Conservation (phyloP, 2,797 vertebrate species). For the Cheirogaleus major region DNA sequence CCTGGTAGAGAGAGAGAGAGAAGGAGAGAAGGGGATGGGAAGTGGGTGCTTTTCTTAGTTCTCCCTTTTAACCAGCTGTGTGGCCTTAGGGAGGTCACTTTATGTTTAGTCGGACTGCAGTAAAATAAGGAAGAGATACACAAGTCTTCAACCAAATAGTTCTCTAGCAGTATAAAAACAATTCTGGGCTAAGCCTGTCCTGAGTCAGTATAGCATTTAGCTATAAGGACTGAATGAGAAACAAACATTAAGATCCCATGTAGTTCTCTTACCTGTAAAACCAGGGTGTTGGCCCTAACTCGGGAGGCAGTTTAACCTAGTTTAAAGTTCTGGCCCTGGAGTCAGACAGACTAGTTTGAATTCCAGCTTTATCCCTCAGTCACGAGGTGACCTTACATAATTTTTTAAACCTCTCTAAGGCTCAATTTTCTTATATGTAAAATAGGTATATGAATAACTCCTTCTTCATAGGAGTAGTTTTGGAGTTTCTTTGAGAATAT, state of each 20-base stretch:
- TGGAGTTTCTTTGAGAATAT: neutral
- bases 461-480: neutral
- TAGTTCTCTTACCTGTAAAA: neutral
- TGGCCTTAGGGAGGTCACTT: neutral
- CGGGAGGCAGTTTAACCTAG: neutral
- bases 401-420: neutral
- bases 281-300: neutral
- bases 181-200: neutral
- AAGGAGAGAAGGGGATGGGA: no score
- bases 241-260: neutral
- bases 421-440: neutral
- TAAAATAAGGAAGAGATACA: neutral
- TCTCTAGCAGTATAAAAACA: neutral
- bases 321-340: neutral
- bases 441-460: neutral
- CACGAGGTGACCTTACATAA: neutral
- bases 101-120: neutral
- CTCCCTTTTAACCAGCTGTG: neutral
- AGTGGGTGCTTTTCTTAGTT: neutral
- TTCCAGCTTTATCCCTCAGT: neutral
- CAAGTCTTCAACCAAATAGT: neutral
- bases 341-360: neutral
- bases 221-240: neutral
- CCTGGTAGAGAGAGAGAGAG: neutral
- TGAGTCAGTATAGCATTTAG: neutral